Evolutionary conservation across 2,113 vertebrate genomes (phyloP), one percentile per base, ranked within the genome.

Genomic region (Camelus dromedarius): DNA sequence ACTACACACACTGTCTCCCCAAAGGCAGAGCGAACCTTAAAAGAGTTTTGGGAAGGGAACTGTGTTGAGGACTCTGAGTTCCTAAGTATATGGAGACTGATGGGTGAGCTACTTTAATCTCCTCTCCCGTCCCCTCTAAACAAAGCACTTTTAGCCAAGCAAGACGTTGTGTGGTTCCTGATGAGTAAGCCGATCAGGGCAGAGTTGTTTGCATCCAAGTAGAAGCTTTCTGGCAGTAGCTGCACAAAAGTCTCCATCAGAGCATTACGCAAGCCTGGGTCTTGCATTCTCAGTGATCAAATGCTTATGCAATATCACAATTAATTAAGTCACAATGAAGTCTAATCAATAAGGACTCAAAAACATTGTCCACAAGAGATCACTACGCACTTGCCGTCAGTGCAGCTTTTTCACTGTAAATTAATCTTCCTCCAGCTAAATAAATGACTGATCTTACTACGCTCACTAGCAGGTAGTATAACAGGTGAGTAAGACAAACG

Each of bases 331-430:
- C 92, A 89, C 94, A 96, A 88, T 70, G 94, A 97, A 97, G 60
- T 93, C 91, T 93, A 95, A 97, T 97, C 96, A 96, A 98, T 97
- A 95, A 93, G 4, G 80, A 96, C 91, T 97, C 96, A 97, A 96
- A 96, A 94, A 95, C 91, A 98, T 80, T 91, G 94, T 95, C 95
- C 92, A 93, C 97, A 92, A 91, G 97, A 97, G 97, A 96, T 93
- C 84, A 92, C 91, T 70, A 69, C 42, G 91, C 46, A 70, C 76
- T 96, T 42, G 67, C 72, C 28, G 32, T 35, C 88, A 46, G 3
- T 38, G 64, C 85, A 83, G 66, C 64, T 86, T 93, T 92, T 93
- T 60, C 82, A 82, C n/a, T 73, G 91, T 81, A 95, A 97, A 97
- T 97, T 97, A 94, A 97, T 97, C 92, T 95, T 91, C 96, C 81